Conservation (phyloP, 2,113 vertebrate species). For the Cinclus mexicanus region DNA sequence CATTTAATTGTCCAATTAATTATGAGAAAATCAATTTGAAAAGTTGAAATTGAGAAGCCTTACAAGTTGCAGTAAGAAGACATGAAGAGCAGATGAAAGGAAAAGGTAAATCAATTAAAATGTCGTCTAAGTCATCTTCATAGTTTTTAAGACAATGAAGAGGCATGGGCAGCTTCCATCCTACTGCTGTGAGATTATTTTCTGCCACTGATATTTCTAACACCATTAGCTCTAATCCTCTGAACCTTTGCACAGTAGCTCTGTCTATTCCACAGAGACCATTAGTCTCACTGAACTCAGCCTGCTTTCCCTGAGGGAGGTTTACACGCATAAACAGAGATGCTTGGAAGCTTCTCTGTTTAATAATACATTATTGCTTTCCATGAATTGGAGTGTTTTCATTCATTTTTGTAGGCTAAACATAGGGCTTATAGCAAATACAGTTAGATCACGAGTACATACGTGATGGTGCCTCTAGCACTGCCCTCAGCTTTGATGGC, state of each 20-base stretch:
- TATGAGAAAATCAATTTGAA: slow-evolving; percentile 6
- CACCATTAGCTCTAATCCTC: not conserved
- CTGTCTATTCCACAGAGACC: not conserved
- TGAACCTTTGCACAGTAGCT: not conserved
- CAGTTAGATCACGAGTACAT: rapidly evolving
- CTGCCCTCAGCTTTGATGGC: not conserved
- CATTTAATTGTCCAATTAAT: slow-evolving; percentile 31
- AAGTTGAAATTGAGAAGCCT: not conserved
- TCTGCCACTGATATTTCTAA: not conserved
- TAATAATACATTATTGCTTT: not conserved
- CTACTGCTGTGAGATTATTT: not conserved
- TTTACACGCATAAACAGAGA: not conserved
- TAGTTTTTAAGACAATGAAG: not conserved
- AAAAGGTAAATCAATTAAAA: slow-evolving; percentile 25
- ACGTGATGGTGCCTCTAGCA: not conserved
- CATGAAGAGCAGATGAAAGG: not conserved
- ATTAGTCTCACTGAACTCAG: not conserved
- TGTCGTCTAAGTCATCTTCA: not conserved
- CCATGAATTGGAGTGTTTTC: not conserved
- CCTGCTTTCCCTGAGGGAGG: not conserved
- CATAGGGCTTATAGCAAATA: not conserved
- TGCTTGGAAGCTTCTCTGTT: not conserved
- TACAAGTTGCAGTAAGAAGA: not conserved
- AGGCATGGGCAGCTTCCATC: not conserved
- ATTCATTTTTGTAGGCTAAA: not conserved